Conservation (phyloP, 2,797 vertebrate species). For the Sebastes hubbsi region DNA sequence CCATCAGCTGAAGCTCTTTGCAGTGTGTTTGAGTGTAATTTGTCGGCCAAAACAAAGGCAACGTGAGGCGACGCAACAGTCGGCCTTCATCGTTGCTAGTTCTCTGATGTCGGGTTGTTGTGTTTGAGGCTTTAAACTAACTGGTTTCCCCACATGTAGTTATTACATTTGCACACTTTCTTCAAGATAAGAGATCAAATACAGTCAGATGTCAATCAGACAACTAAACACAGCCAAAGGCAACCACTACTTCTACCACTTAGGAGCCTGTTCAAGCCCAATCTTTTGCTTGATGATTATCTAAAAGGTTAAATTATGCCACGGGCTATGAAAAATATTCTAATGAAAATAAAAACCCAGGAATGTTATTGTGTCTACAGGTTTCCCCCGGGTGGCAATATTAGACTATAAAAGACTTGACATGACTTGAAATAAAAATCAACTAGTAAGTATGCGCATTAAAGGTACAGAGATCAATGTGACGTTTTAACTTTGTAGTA, state of each 20-base stretch:
- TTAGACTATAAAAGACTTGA: not conserved
- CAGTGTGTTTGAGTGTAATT: no score
- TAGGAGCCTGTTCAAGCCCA: not conserved
- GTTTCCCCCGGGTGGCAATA: not conserved
- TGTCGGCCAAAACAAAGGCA: no score
- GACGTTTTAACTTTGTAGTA: conserved; percentile 3
- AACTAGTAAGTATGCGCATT: not conserved
- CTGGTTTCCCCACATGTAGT: not conserved
- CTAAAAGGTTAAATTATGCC: not conserved
- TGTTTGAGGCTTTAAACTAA: not conserved
- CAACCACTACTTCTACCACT: not conserved
- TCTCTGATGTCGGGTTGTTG: no score
- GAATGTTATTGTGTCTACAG: not conserved
- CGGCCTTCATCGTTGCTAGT: no score
- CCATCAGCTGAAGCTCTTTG: no score
- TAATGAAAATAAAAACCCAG: not conserved
- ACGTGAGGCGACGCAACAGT: no score
- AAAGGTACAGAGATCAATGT: conserved; percentile 23
- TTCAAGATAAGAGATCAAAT: not conserved
- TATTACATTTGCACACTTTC: not conserved
- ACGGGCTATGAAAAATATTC: not conserved
- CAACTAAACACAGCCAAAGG: not conserved
- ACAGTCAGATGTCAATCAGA: not conserved
- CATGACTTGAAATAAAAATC: not conserved
- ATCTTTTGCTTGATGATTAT: not conserved